Evolutionary conservation across 2,797 vertebrate species (phyloP), one percentile per base, ranked within the genome.

Genomic region (Choloepus didactylus): DNA sequence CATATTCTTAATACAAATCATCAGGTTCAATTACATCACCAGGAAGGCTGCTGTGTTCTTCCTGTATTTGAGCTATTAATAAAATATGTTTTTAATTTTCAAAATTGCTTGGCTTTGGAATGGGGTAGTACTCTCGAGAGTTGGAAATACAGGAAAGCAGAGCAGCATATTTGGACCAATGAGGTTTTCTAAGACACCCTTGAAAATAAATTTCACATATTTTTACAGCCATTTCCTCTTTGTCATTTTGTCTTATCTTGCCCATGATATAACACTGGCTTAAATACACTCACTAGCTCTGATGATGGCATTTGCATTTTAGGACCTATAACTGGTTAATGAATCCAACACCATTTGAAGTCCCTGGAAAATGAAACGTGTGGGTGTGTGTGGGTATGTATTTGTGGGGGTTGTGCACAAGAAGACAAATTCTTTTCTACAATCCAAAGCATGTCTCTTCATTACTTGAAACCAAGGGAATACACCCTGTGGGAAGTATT

Each of bases 1-100:
- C 81, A 88, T 98, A 97, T 96, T 97, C 97, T 97, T 98, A 97
- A 98, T 98, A 98, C 97, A 97, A 95, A 96, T 97, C 92, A 97
- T 97, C 97, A 97, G 95, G 97, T 93, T 96, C 44, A 0, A 12
- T 97, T 98, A 98, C 96, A 97, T 98, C 98, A 97, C 91, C 93
- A 95, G 96, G 97, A 96, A 97, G 60, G 69, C 70, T 97, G 93
- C 95, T 97, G 98, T 97, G 88, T 98, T 98, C 97, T 97, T 98
- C 96, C 97, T 98, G 96, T 97, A 92, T 97, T 97, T 96, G 96
- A 96, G 96, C 97, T 97, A 98, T 97, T 97, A 97, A 89, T 95
- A 98, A 96, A 97, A 97, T 97, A 94, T 97, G 97, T 46, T 95
- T 97, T 98, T 95, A 93, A 93, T 97, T 97, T 97, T 96, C 86